Percentiles rank a stretch among this genome's conserved stretches.
phyloP scores from a whole-genome alignment of 1,140 invertebrate species.

The Aphis craccivora region DNA sequence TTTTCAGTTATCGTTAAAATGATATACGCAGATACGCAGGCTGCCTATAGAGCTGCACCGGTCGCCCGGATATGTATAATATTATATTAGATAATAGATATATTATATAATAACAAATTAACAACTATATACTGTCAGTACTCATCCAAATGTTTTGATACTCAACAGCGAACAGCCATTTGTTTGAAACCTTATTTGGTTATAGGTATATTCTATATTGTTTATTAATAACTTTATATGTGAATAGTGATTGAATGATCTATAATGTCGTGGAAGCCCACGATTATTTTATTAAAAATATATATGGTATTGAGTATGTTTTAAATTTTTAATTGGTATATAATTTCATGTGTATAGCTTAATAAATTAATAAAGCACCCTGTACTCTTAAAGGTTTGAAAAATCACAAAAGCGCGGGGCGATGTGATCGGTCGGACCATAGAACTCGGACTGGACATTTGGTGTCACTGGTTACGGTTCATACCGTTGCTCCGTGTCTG shows the following conservation, averaged over 20 bases:
- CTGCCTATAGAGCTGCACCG: no score
- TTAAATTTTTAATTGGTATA: not conserved
- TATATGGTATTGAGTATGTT: not conserved
- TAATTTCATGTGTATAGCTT: not conserved
- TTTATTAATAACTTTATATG: not conserved
- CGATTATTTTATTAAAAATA: not conserved
- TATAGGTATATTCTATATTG: not conserved
- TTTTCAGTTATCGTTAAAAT: no score
- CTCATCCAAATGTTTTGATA: not conserved
- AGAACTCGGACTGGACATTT: not conserved
- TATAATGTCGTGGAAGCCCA: not conserved
- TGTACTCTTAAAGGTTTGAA: not conserved
- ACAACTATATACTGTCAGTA: no score
- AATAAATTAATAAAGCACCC: not conserved
- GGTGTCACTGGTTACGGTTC: constrained; percentile 51
- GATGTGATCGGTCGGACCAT: not conserved
- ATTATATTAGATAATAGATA: no score
- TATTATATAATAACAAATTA: no score
- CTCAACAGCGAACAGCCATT: not conserved
- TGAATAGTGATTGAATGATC: not conserved
- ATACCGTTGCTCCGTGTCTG: not conserved
- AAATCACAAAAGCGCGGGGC: constrained; percentile 17
- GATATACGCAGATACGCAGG: no score
- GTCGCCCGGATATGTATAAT: no score
- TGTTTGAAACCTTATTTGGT: not conserved